These are phyloP conservation scores for Acrossocheilus fasciatus DNA, from an alignment of 2,797 vertebrate species.

Conservation along the genomic window DNA sequence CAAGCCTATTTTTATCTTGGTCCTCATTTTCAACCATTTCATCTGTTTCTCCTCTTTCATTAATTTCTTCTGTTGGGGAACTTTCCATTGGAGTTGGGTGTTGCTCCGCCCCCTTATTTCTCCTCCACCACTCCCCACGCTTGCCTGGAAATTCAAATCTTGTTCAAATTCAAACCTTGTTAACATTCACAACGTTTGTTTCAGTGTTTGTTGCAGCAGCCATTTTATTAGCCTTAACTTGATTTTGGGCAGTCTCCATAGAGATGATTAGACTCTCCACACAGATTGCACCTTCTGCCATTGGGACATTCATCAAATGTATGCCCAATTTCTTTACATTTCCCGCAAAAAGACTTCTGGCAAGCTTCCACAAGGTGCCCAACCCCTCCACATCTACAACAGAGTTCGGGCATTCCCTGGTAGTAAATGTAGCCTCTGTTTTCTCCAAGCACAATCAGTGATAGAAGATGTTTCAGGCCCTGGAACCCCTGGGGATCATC, in stretches of 20 bases:
- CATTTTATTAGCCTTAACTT: slow-evolving; percentile 6
- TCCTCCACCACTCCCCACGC: background rate
- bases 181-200: too few relatives aligned
- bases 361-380: slow-evolving; percentile 27
- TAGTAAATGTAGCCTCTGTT: slow-evolving; percentile 36
- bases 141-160: too few relatives aligned
- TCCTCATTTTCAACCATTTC: too few relatives aligned
- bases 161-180: too few relatives aligned
- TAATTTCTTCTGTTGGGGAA: too few relatives aligned
- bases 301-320: slow-evolving; percentile 29
- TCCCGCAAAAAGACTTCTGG: slow-evolving; percentile 7
- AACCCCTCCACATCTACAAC: background rate
- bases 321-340: slow-evolving; percentile 48
- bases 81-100: too few relatives aligned
- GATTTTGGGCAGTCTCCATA: slow-evolving; percentile 31
- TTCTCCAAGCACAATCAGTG: slow-evolving; percentile 35
- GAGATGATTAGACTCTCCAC: background rate
- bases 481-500: background rate
- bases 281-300: slow-evolving; percentile 56
- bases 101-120: background rate
- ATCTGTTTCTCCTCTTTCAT: too few relatives aligned
- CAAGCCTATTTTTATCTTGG: too few relatives aligned
- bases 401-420: slow-evolving; percentile 54
- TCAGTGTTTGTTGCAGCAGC: background rate
- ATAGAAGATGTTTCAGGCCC: slow-evolving; percentile 17